Evolutionary conservation across 1,140 invertebrate species (phyloP).

Genomic region (Euschistus heros): DNA sequence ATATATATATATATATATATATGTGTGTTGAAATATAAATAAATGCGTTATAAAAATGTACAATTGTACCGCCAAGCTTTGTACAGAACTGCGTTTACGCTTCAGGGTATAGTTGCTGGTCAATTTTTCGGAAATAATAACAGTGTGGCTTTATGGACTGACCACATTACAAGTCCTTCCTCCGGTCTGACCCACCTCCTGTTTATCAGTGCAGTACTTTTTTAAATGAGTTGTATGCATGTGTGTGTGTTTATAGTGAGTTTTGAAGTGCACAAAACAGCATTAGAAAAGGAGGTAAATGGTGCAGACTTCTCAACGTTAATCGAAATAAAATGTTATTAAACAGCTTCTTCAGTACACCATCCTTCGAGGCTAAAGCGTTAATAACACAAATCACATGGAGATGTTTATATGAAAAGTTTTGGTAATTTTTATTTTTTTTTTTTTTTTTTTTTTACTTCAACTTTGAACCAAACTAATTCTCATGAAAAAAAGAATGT

Average conservation of each 20-base stretch:
- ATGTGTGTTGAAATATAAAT: background rate
- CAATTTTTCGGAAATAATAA: conserved; percentile 15
- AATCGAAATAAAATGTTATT: background rate
- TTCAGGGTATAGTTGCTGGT: conserved; percentile 18
- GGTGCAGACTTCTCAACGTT: background rate
- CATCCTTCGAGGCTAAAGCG: conserved; percentile 23
- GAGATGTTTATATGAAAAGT: background rate
- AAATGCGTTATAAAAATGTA: conserved; percentile 20
- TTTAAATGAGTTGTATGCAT: conserved; percentile 9
- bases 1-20: background rate
- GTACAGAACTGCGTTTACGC: conserved; percentile 10
- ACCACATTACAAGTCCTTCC: conserved; percentile 15
- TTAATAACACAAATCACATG: conserved; percentile 14
- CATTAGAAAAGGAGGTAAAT: conserved; percentile 6
- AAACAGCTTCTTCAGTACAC: conserved; percentile 24
- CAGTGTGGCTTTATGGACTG: conserved; percentile 13
- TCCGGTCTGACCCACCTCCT: conserved; percentile 6
- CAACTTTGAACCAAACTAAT: background rate
- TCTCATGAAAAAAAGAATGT: background rate
- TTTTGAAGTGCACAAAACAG: conserved; percentile 11
- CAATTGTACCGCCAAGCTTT: conserved; percentile 19
- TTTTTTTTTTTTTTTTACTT: background rate
- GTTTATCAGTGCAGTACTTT: background rate
- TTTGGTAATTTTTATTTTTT: background rate
- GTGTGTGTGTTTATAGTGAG: background rate